Base-by-base conservation (phyloP, 2,797 vertebrate species). In the Brachymystax lenok region DNA sequence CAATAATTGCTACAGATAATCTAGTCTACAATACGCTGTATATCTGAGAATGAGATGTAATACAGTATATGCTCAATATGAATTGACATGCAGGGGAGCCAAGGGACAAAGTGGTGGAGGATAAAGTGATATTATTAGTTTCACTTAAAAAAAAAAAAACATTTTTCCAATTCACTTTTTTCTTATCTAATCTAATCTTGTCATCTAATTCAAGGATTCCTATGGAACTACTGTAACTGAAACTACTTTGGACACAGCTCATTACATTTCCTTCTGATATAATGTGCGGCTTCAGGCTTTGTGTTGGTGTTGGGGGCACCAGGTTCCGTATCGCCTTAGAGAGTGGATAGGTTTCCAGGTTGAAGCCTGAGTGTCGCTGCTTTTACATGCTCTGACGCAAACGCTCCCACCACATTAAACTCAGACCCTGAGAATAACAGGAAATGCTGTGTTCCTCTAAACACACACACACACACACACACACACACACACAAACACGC, bases 401-500 rank as follows among this genome's bases (percentile, higher is more conserved):
- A 76, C 13, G 40, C 30, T 46, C 46, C 51, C 68, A 80, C 76
- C 77, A 54, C 56, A 76, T 46, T 66, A 74, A 76, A 76, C 69
- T 40, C 19, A 30, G 83, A 61, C 46, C 71, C 56, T n/a, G 24
- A n/a, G 67, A 80, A 77, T 74, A 85, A 87, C 85, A 84, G 85
- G 86, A 88, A 86, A 80, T 54, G 28, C 72, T 69, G 54, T 17
- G 3, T 28, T 71, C 19, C 68, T 80, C 33, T 71, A 69, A 56
- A 21, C n/a, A n/a, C 72, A 46, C 72, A 12, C 40, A 0, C 40
- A 3, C 40, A 3, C 40, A 3, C 10, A 3, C 2, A 1, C 10
- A 27, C 12, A 35, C 54, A 35, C 54, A 21, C 54, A 14, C 52
- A 40, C 27, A 50, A 12, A 7, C 51, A 76, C 40, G 2, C 72